Base-by-base conservation (phyloP, 2,113 vertebrate genomes). In the Hippocampus mohnikei region DNA sequence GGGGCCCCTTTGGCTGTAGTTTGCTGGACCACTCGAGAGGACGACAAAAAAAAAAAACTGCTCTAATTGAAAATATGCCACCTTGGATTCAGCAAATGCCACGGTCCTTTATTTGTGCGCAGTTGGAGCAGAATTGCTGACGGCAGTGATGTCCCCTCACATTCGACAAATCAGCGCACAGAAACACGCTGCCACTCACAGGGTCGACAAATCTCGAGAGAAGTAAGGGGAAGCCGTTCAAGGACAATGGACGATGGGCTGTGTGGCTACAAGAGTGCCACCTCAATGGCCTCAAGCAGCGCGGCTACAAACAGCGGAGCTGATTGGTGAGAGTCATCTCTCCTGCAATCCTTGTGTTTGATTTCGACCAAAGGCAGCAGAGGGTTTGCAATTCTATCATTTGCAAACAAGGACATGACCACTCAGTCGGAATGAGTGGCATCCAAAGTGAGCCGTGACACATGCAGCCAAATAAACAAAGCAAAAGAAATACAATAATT, bases 41-140 rank as follows among this genome's bases (percentile, higher is more conserved):
- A 90, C 92, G 86, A 91, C 91, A 93, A 93, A 18, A 2, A 20
- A 40, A n/a, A 63, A 21, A 90, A 83, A 65, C 72, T 37, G 33
- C 76, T 79, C 81, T 82, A 88, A 89, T 89, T 90, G 87, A 90
- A 91, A 91, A 91, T 84, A 91, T 23, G 80, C 74, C 83, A 92
- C 91, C 88, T 91, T 89, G 88, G 91, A 92, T 90, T 87, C 84
- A 86, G 72, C 82, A 82, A 87, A 86, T 89, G 88, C 88, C 90
- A 89, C 78, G 56, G 75, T 83, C 76, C 76, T 76, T 76, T 75
- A 73, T 88, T 84, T 81, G 85, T 67, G 81, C 70, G 72, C 75
- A 86, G 81, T 85, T 76, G 85, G 87, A 83, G 81, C 66, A 61
- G 72, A 84, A 75, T 65, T 84, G 85, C 79, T 82, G 83, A 88